Percentiles rank a stretch among this genome's conserved stretches.
These are phyloP conservation scores for Zele albiditarsus DNA, from an alignment of 2,888 invertebrate genomes.

Conservation along the genomic window DNA sequence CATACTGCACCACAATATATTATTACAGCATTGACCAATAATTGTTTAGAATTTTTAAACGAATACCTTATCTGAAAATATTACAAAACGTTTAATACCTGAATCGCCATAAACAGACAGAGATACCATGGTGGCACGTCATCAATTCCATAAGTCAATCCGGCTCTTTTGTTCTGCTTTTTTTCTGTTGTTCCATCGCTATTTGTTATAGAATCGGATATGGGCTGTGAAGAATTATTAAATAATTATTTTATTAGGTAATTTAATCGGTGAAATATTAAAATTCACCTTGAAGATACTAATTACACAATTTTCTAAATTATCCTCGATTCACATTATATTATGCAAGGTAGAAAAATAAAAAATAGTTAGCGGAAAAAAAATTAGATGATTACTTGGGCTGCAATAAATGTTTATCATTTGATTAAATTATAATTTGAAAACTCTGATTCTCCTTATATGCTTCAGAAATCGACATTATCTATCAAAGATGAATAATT, in stretches of 20 bases:
- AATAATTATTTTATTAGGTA: background rate
- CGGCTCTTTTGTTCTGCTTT: constrained; percentile 54
- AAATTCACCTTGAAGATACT: background rate
- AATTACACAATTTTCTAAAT: background rate
- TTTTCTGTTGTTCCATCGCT: constrained; percentile 72
- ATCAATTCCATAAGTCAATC: constrained; percentile 83
- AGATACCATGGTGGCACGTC: constrained; percentile 90
- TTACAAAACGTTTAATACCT: constrained; percentile 74
- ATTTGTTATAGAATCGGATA: constrained; percentile 74
- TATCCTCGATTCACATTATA: background rate
- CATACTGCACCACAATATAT: background rate
- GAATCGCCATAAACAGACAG: constrained; percentile 86
- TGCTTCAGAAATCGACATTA: no score
- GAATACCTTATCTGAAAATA: background rate
- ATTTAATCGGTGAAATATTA: background rate
- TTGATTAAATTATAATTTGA: no score
- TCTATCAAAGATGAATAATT: no score
- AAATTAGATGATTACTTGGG: no score
- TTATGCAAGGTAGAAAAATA: background rate
- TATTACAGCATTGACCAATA: background rate
- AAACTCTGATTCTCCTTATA: no score
- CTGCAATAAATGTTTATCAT: no score
- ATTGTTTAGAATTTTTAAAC: background rate
- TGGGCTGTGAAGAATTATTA: constrained; percentile 44
- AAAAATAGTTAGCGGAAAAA: background rate